Conservation (phyloP, 2,888 invertebrate genomes). For the Sesia bembeciformis region DNA sequence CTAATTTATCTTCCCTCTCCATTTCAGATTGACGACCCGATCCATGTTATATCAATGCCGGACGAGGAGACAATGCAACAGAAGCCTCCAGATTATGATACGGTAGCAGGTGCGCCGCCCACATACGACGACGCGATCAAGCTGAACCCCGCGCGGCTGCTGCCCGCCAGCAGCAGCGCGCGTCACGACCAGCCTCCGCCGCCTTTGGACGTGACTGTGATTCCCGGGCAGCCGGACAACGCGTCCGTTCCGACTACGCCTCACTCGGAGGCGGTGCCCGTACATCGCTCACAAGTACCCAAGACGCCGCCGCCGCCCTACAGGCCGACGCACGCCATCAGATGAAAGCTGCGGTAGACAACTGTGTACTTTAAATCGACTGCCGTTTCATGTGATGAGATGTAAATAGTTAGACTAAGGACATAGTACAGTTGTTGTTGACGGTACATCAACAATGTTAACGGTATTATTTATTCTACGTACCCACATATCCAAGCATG, state of each 20-base stretch:
- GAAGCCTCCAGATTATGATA: conserved; percentile 83
- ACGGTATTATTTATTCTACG: conserved; percentile 52
- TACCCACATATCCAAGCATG: conserved; percentile 45
- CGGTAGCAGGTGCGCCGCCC: conserved; percentile 80
- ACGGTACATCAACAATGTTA: conserved; percentile 26
- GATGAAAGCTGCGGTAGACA: conserved; percentile 49
- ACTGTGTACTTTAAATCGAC: conserved; percentile 59
- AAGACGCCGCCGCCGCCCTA: conserved; percentile 70
- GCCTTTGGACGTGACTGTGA: conserved; percentile 19
- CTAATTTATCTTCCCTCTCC: no score
- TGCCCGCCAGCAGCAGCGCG: conserved; percentile 50
- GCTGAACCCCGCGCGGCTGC: conserved; percentile 76
- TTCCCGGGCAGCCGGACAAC: conserved; percentile 19
- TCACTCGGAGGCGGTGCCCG: conserved; percentile 29
- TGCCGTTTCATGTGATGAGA: conserved; percentile 67
- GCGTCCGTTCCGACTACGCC: conserved; percentile 14
- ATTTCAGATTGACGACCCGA: conserved; percentile 78
- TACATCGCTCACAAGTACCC: conserved; percentile 51
- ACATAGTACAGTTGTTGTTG: conserved; percentile 8
- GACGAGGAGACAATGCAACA: conserved; percentile 75
- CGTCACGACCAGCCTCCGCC: conserved; percentile 27
- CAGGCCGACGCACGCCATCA: conserved; percentile 64
- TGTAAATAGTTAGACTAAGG: conserved; percentile 23
- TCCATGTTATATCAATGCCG: conserved; percentile 78
- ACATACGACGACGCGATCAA: conserved; percentile 84